Percentiles rank a stretch among this genome's conserved stretches.
phyloP scores from a whole-genome alignment of 2,888 invertebrate genomes.

The Lithophane semibrunnea region DNA sequence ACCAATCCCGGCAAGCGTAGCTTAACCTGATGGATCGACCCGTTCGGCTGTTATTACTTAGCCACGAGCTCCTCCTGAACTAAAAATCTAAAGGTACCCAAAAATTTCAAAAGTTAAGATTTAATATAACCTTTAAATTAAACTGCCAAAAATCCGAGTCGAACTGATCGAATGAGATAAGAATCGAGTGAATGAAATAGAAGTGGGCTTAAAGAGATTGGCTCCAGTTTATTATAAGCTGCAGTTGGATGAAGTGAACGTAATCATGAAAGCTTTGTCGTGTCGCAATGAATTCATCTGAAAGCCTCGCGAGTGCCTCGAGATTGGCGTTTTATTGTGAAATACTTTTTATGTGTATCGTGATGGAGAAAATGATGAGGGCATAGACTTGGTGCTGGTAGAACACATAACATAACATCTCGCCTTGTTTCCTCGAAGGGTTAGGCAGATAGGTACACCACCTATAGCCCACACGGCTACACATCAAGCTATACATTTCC shows the following conservation, averaged over 20 bases:
- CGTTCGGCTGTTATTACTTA: too few species aligned
- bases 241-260: conserved; percentile 51
- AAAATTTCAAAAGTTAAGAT: too few species aligned
- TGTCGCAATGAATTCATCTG: conserved; percentile 69
- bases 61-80: too few species aligned
- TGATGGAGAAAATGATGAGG: not conserved
- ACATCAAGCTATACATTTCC: too few species aligned
- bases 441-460: not conserved
- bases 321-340: conserved; percentile 44
- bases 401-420: not conserved
- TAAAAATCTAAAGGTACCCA: too few species aligned
- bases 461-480: not conserved
- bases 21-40: too few species aligned
- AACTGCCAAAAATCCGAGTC: conserved; percentile 34
- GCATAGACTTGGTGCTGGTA: not conserved
- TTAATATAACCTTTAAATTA: not conserved
- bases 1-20: too few species aligned
- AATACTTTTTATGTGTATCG: conserved; percentile 23
- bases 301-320: conserved; percentile 42
- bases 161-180: conserved; percentile 69
- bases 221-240: conserved; percentile 66
- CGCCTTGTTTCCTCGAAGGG: not conserved
- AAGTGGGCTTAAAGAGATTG: conserved; percentile 64
- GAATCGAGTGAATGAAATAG: conserved; percentile 55
- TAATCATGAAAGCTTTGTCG: conserved; percentile 82